A percentile compares a stretch with the other conserved stretches of the same genome.
Evolutionary conservation across 2,888 invertebrate species (phyloP).

Genomic region (Meliscaeva auricollis): DNA sequence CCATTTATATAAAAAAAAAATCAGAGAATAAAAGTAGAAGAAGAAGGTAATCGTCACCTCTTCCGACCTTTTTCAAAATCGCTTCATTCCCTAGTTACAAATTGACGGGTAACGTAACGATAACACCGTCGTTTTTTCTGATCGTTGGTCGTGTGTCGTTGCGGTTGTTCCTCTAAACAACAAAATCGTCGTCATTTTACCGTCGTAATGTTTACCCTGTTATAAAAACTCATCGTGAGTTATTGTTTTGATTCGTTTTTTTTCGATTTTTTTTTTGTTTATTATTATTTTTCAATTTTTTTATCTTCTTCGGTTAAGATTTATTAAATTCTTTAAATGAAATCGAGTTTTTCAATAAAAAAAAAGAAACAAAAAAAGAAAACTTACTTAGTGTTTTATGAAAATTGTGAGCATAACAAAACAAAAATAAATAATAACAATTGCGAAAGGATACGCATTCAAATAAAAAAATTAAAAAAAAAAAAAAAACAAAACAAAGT

Average conservation of each 20-base stretch:
- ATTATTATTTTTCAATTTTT: background rate
- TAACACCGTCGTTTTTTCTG: conserved; percentile 65
- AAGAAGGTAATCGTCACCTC: conserved; percentile 73
- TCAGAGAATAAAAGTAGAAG: conserved; percentile 43
- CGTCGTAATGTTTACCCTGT: conserved; percentile 53
- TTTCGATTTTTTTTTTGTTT: background rate
- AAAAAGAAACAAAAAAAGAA: too few species aligned
- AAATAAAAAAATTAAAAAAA: conserved; percentile 1
- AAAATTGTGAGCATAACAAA: background rate
- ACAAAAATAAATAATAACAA: conserved; percentile 1
- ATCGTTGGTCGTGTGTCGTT: conserved; percentile 55
- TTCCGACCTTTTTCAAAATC: conserved; percentile 68
- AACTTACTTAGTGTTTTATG: too few species aligned
- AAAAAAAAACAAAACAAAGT: background rate
- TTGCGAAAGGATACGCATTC: conserved; percentile 50
- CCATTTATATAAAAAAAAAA: conserved; percentile 13
- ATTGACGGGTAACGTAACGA: conserved; percentile 69
- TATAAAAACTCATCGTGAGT: background rate
- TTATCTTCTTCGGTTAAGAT: conserved; percentile 8
- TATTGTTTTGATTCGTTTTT: background rate
- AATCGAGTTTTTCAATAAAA: too few species aligned
- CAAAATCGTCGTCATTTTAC: conserved; percentile 44
- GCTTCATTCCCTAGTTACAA: conserved; percentile 72
- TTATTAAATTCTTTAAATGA: background rate
- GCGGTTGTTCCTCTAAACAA: conserved; percentile 10